Conservation (phyloP, 2,797 vertebrate species). For the Aselliscus stoliczkanus region DNA sequence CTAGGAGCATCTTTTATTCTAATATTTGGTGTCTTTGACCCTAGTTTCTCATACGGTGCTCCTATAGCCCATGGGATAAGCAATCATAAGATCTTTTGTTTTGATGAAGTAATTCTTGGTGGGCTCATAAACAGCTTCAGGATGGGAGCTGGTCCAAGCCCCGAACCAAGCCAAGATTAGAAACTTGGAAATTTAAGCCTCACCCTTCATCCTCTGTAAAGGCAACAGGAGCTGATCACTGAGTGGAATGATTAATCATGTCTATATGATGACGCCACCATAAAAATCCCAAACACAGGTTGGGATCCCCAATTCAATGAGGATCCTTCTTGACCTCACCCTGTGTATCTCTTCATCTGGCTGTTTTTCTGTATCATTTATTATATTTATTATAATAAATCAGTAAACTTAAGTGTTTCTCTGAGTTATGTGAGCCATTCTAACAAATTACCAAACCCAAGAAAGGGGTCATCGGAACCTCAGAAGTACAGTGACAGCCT, state of each 20-base stretch:
- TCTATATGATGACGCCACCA: not conserved
- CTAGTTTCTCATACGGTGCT: not conserved
- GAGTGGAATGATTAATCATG: not conserved
- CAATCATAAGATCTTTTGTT: not conserved
- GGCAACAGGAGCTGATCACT: not conserved
- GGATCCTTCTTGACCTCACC: not conserved
- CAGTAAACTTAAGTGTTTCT: not conserved
- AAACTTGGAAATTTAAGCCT: not conserved
- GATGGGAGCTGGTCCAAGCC: not conserved
- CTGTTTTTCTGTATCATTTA: not conserved
- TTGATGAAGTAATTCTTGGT: not conserved
- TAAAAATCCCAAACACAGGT: not conserved
- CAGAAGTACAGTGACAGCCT: not conserved
- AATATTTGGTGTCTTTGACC: not conserved
- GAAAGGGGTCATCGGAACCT: not conserved
- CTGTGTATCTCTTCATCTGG: not conserved
- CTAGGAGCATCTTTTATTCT: not conserved
- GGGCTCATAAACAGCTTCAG: not conserved
- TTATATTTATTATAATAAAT: not conserved
- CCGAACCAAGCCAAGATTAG: not conserved
- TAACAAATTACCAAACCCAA: not conserved
- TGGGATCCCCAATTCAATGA: not conserved
- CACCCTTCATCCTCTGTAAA: not conserved
- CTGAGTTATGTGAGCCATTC: not conserved
- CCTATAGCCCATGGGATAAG: not conserved